Evolutionary conservation across 2,113 vertebrate genomes (phyloP).

Genomic region (Lichenostomus cassidix): DNA sequence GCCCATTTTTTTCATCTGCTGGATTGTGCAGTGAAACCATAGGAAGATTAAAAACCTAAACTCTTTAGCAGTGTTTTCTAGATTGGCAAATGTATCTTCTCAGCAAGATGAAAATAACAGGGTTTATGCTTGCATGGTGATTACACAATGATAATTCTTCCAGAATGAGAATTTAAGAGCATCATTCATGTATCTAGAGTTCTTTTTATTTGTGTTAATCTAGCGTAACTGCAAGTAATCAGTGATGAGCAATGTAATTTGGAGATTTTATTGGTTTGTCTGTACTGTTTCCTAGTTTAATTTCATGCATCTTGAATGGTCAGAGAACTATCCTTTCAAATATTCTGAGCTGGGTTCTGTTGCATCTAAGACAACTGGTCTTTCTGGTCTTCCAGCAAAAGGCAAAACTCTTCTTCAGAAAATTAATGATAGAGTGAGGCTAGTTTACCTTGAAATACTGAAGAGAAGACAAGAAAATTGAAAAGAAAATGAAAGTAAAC

Average conservation of each 20-base stretch:
- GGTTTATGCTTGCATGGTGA: not conserved
- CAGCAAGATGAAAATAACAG: not conserved
- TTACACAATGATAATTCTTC: not conserved
- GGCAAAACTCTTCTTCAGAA: not conserved
- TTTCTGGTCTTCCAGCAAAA: not conserved
- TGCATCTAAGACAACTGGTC: not conserved
- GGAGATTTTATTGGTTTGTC: not conserved
- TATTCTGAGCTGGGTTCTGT: not conserved
- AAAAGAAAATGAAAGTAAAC: constrained; percentile 24
- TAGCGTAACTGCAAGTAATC: not conserved
- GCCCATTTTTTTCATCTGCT: not conserved
- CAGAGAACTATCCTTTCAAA: not conserved
- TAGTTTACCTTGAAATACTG: not conserved
- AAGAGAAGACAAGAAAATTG: not conserved
- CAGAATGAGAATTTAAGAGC: not conserved
- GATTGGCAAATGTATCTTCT: not conserved
- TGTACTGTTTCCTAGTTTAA: not conserved
- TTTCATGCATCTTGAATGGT: not conserved
- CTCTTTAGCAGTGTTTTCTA: not conserved
- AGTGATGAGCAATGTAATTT: not conserved
- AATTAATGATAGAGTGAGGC: not conserved
- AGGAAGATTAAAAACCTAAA: not conserved
- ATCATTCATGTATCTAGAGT: not conserved
- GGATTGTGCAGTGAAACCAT: not conserved
- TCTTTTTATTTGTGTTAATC: not conserved